Conservation (phyloP, 2,797 vertebrate species). For the Perodicticus potto region DNA sequence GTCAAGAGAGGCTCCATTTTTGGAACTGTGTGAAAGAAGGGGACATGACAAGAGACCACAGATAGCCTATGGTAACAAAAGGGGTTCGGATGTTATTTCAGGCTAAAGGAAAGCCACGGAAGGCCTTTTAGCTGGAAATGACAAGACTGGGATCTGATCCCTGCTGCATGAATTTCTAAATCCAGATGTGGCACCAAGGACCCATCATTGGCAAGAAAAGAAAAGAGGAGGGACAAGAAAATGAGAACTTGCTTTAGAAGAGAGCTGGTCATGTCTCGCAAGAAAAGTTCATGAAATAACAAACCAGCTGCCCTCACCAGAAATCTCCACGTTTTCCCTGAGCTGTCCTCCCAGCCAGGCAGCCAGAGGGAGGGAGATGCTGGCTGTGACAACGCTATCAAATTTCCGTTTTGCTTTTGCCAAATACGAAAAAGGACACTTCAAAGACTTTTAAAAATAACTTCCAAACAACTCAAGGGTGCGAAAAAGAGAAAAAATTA, state of each 20-base stretch:
- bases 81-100: background rate
- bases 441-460: slow-evolving; percentile 73
- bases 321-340: background rate
- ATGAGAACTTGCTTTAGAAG: background rate
- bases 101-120: background rate
- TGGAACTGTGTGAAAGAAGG: background rate
- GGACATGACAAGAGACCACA: background rate
- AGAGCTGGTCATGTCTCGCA: fast-evolving
- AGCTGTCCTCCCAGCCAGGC: background rate
- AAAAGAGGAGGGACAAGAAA: background rate
- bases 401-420: slow-evolving; percentile 60
- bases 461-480: slow-evolving; percentile 63
- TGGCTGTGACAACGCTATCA: background rate
- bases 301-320: background rate
- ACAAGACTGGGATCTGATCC: background rate
- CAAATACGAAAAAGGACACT: slow-evolving; percentile 62
- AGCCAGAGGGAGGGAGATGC: fast-evolving
- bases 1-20: background rate
- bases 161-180: background rate
- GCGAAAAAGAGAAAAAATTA: background rate
- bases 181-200: background rate
- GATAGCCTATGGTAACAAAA: background rate
- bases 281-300: background rate
- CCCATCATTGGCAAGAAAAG: background rate
- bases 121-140: background rate